Evolutionary conservation across 2,113 vertebrate genomes (phyloP).

Genomic region (Bambusicola thoracicus): DNA sequence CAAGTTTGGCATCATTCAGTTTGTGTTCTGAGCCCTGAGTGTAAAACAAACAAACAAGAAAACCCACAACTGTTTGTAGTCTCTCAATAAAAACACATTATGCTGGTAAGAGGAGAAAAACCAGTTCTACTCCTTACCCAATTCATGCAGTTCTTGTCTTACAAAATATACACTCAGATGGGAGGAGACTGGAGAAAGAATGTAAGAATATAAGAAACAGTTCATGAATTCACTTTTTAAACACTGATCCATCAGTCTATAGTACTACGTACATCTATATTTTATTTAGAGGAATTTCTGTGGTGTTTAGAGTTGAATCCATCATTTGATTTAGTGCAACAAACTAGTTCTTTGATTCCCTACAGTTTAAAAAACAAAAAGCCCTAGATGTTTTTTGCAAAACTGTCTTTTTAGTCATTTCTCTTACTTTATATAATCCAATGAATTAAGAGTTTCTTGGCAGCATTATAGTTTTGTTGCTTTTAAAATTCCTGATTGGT

Average conservation of each 20-base stretch:
- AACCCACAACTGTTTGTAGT: not conserved
- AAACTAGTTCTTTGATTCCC: not conserved
- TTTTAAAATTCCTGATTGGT: not conserved
- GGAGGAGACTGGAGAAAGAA: not conserved
- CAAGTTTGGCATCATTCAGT: not conserved
- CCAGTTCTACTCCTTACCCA: not conserved
- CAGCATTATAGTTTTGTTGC: not conserved
- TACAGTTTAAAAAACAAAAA: not conserved
- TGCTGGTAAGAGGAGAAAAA: not conserved
- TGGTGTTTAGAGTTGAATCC: not conserved
- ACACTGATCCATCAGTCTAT: not conserved
- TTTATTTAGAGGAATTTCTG: not conserved
- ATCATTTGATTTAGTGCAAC: not conserved
- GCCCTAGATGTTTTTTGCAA: not conserved
- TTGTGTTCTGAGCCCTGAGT: not conserved
- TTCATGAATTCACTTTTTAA: not conserved
- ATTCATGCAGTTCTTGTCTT: not conserved
- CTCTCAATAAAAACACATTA: not conserved
- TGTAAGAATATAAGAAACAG: not conserved
- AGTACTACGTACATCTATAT: not conserved
- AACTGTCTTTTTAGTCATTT: not conserved
- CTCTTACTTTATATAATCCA: not conserved
- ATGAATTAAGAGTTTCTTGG: not conserved
- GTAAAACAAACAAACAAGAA: too few relatives aligned
- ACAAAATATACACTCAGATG: fast-evolving